These are phyloP conservation scores for Ictidomys tridecemlineatus DNA, from an alignment of 2,113 vertebrate genomes.

Conservation along the genomic window DNA sequence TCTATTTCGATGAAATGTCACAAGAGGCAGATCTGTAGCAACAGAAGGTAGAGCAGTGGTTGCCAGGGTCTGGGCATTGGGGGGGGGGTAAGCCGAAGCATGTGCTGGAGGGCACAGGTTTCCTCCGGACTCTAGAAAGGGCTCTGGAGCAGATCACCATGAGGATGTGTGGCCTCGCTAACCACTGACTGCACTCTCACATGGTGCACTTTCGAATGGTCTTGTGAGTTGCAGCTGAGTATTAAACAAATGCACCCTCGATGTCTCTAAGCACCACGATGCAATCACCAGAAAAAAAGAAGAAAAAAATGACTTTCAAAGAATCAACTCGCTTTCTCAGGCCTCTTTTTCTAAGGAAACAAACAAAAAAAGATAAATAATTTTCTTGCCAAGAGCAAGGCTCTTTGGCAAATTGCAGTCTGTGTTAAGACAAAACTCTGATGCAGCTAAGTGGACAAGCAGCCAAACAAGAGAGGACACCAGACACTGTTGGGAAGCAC, in stretches of 20 bases:
- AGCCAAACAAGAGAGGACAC: conserved; percentile 24
- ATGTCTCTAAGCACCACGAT: background rate
- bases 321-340: background rate
- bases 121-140: background rate
- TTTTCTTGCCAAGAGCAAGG: background rate
- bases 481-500: background rate
- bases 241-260: background rate
- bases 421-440: background rate
- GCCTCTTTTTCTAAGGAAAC: background rate
- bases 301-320: conserved; percentile 9
- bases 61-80: background rate
- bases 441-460: background rate
- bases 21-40: background rate
- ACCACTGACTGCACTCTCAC: background rate
- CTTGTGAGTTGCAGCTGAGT: background rate
- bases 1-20: too few species aligned
- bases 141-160: too few species aligned
- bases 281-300: background rate
- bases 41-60: background rate
- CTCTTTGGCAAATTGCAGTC: background rate
- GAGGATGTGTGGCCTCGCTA: background rate
- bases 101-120: too few species aligned
- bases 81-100: too few species aligned
- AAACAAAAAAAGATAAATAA: background rate
- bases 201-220: too few species aligned